Base-by-base conservation (phyloP, 2,888 invertebrate species). In the Agrochola litura region DNA sequence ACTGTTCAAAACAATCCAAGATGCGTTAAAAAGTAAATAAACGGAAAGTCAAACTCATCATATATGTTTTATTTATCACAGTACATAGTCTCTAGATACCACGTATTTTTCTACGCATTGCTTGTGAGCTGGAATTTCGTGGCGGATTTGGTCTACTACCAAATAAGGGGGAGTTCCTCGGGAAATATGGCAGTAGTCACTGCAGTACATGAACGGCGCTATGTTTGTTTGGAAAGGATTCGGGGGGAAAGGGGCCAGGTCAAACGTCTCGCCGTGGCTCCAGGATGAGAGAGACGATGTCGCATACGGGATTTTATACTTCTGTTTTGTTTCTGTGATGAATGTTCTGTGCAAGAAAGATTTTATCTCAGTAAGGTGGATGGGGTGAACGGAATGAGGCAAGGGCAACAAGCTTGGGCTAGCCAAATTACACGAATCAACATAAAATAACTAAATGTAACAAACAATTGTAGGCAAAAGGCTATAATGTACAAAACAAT, bases 141-240 rank as follows among this genome's bases (percentile, higher is more conserved):
- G 93, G 5, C 84, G 82, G 4, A 93, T 84, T 82, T 96, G 96
- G 63, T 96, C 95, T 5, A 96, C 92, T 1, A 95, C 96, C 0
- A 89, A 92, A 60, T 90, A 94, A 0, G 96, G 95, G 0, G 94
- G 93, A 0, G 96, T 95, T 30, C 96, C 96, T 82, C 94, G 94
- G 0, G 94, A 90, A 16, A 96, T 92, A 71, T 96, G 96, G 73
- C 96, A 96, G 64, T 96, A 96, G 80, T 96, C 96, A 73, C 95
- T 95, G 86, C 96, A 96, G 88, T 96, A 96, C 96, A 96, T 96
- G 84, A 95, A 96, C 0, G 96, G 96, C 0, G 96, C 95, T 1
- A 95, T 94, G 86, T 95, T 95, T 2, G 96, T 95, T 88, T 96
- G 96, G 86, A 89, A 96, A 0, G 96, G 96, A 81, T 95, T 96